Evolutionary conservation across 2,113 vertebrate species (phyloP), one percentile per base, ranked within the genome.

Genomic region (Alethe diademata): DNA sequence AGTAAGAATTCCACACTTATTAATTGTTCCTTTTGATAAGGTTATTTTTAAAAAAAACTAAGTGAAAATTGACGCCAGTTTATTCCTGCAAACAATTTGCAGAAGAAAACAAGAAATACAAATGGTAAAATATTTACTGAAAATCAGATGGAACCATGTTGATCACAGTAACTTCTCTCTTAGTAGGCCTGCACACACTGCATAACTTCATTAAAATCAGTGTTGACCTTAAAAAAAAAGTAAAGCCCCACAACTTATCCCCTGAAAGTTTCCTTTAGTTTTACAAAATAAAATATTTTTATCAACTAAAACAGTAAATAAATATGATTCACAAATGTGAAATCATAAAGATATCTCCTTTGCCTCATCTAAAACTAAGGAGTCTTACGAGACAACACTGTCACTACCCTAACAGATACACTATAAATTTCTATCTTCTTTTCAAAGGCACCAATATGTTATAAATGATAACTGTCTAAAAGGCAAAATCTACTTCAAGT

Each of bases 111-210:
- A 85, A 87, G 38, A 66, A 88, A 62, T 6, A 38, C 6, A 74
- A 14, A 61, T 61, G 40, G n/a, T 65, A 64, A 72, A 95, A 83
- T 74, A 71, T 72, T 88, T 83, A n/a, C n/a, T 89, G 90, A 90
- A 96, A 96, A 91, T 64, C 80, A 71, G n/a, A 95, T 35, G 88
- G 64, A 87, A 85, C 88, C 88, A 89, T 61, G 66, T 33, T 67
- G 50, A 86, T 86, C 71, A 78, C 67, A 92, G 66, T 92, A 97
- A 96, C 19, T 78, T 92, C 51, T 97, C 64, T 96, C 36, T 88
- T 95, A 94, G 90, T 66, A 96, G 95, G 91, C 56, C 88, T 83
- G 26, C 73, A 94, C 78, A 60, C 38, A 69, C 12, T 72, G 60
- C n/a, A 71, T 38, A 90, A 86, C 51, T 69, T 81, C 36, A 40